Evolutionary conservation across 2,113 vertebrate genomes (phyloP), one percentile per base, ranked within the genome.

Genomic region (Gopherus evgoodei): DNA sequence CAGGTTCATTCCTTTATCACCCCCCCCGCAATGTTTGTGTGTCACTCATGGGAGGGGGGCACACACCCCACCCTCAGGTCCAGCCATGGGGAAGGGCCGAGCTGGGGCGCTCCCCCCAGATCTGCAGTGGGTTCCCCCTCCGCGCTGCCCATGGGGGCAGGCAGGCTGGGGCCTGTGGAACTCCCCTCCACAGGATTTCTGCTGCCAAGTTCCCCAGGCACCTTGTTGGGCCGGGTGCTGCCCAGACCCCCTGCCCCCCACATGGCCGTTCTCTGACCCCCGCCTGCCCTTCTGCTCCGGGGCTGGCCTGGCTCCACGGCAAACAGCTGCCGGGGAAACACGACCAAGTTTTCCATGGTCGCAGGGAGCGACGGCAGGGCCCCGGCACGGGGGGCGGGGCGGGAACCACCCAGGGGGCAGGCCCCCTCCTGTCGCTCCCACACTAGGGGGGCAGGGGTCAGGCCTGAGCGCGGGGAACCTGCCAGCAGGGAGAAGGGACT

Each of bases 251-350:
- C 21, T 22, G 22, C 54, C 3, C 38, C 12, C 38, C 65, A 12
- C 11, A 21, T 2, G 52, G 83, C 95, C 65, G 89, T 97, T 95
- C 94, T 95, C 93, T 97, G 96, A 97, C 97, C 95, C 91, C 87
- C 88, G 87, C 80, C 3, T 19, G 14, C 35, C 65, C 31, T 29
- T 59, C 65, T 1, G 35, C 35, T 21, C 8, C 4, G 8, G 65
- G 35, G 17, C 19, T 22, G 35, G 65, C 65, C 17, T 0, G 19
- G 65, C 35, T 21, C 65, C 65, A 69, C 2, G 16, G 65, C 65
- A 69, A 69, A 59, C 11, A 13, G 25, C 57, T 5, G 5, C 27
- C 11, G 11, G 11, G 57, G 27, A 59, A 59, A n/a, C 62, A 19
- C 2, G 17, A 17, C 21, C 2, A n/a, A 35, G 35, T n/a, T 69